Conservation (phyloP, 2,113 vertebrate species). For the Serilophus lunatus region DNA sequence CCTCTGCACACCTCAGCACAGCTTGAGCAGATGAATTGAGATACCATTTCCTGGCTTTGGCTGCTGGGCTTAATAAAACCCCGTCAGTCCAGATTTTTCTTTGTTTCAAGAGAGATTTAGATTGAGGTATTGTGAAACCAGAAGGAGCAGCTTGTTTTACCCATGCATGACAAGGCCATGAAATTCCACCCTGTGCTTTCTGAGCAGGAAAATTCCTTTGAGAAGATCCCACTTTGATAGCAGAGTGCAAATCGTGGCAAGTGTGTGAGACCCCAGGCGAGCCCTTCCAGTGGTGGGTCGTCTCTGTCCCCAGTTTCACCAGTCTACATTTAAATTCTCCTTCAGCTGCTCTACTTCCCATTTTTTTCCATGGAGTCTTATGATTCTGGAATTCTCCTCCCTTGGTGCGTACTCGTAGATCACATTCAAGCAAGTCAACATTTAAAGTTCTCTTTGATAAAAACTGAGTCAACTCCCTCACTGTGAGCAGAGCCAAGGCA, state of each 20-base stretch:
- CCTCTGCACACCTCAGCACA: background rate
- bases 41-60: background rate
- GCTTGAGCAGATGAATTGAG: background rate
- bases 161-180: fast-evolving
- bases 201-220: background rate
- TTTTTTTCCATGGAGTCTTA: background rate
- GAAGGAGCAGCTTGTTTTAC: background rate
- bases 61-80: background rate
- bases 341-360: background rate
- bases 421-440: background rate
- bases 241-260: background rate
- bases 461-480: background rate
- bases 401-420: background rate
- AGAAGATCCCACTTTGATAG: background rate
- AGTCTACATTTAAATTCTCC: background rate
- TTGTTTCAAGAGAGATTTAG: background rate
- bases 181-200: background rate
- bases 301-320: background rate
- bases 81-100: background rate
- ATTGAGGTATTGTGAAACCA: background rate
- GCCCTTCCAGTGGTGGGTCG: background rate
- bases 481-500: background rate
- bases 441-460: background rate
- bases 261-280: background rate
- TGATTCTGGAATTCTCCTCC: background rate